Evolutionary conservation across 1,140 invertebrate species (phyloP).

Genomic region (Diorhabda carinulata): DNA sequence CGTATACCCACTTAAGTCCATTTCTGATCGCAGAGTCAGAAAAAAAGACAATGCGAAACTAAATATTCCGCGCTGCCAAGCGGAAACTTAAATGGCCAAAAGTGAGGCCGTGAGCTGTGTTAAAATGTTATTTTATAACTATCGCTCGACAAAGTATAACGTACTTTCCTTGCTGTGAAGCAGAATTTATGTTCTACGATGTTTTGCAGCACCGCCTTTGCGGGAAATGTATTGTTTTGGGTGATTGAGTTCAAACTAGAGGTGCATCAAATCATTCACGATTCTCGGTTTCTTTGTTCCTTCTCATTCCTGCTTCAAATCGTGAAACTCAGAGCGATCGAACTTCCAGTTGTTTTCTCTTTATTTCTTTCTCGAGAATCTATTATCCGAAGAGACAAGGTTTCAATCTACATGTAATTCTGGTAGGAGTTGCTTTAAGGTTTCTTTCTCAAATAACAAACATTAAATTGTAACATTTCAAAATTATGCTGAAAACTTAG

Average conservation of each 20-base stretch:
- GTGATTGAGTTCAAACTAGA: neutral
- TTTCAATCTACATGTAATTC: conserved; percentile 3
- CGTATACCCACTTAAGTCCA: neutral
- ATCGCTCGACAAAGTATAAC: conserved; percentile 3
- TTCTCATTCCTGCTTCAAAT: neutral
- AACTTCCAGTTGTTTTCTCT: neutral
- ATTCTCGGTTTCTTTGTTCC: neutral
- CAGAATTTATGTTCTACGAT: neutral
- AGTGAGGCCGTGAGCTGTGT: conserved; percentile 28
- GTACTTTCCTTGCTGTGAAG: neutral
- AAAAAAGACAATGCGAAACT: conserved; percentile 26
- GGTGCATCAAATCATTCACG: conserved; percentile 6
- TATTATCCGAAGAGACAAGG: neutral
- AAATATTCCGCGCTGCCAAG: conserved; percentile 33
- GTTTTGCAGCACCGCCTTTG: conserved; percentile 1
- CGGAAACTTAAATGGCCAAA: conserved; percentile 30
- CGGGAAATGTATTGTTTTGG: conserved; percentile 2
- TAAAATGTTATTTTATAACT: conserved; percentile 30
- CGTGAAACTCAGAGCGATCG: neutral
- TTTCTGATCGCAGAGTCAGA: conserved; percentile 6
- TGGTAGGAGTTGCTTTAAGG: neutral
- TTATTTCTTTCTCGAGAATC: neutral
- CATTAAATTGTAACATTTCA: too few relatives aligned
- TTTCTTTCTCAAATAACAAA: too few relatives aligned
- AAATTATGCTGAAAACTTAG: too few relatives aligned